phyloP scores from a whole-genome alignment of 2,888 invertebrate species.

The Drosophila pegasa region DNA sequence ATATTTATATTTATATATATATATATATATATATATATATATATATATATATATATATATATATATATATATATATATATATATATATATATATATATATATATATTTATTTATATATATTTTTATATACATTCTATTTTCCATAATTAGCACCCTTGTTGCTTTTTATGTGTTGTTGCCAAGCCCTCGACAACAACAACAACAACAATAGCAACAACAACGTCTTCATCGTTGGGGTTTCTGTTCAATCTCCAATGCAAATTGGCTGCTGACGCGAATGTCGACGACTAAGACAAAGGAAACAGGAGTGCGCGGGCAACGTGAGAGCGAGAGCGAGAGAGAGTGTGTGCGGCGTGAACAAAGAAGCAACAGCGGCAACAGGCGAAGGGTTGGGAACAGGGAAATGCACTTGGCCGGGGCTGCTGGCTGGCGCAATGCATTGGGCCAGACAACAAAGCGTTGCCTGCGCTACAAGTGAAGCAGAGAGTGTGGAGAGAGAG shows the following conservation, averaged over 20 bases:
- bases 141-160: constrained; percentile 37
- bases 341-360: constrained; percentile 25
- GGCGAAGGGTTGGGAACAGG: constrained; percentile 29
- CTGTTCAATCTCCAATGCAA: constrained; percentile 49
- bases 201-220: not conserved
- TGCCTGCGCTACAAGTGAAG: constrained; percentile 5
- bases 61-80: not conserved
- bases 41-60: not conserved
- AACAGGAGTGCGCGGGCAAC: constrained; percentile 30
- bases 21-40: not conserved
- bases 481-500: not conserved
- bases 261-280: constrained; percentile 47
- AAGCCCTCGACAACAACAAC: constrained; percentile 25
- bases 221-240: constrained; percentile 18
- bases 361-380: constrained; percentile 26
- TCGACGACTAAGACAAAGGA: constrained; percentile 43
- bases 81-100: not conserved
- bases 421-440: constrained; percentile 14
- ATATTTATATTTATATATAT: not conserved
- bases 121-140: not conserved
- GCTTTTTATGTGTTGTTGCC: constrained; percentile 6
- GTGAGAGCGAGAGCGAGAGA: not conserved
- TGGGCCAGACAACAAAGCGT: constrained; percentile 66
- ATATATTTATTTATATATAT: not conserved
- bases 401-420: constrained; percentile 63